phyloP scores from a whole-genome alignment of 2,113 vertebrate genomes.

The Barnardius zonarius region DNA sequence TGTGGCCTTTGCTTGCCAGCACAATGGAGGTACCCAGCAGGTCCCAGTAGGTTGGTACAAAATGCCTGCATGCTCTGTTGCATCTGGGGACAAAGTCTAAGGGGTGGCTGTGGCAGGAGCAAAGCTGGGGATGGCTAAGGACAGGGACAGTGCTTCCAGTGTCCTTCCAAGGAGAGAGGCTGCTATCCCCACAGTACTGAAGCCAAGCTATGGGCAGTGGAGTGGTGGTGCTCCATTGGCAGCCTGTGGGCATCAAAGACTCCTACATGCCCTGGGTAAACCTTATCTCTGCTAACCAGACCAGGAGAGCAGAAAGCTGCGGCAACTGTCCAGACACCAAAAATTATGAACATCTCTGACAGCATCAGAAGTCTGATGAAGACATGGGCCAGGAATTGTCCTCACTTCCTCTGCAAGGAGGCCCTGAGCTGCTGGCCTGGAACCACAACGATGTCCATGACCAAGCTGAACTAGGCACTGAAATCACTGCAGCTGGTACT shows the following conservation, averaged over 20 bases:
- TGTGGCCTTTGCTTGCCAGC: neutral
- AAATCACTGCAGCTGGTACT: neutral
- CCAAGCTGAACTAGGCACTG: neutral
- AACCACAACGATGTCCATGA: neutral
- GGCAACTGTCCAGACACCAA: neutral
- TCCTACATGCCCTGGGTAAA: neutral
- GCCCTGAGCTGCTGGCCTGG: neutral
- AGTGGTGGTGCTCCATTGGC: neutral
- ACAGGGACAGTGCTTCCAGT: neutral
- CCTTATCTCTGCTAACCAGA: neutral
- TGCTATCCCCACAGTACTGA: neutral
- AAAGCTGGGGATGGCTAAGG: neutral
- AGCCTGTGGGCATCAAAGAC: accelerated
- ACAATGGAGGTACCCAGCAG: neutral
- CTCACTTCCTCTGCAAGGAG: neutral
- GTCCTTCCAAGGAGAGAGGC: neutral
- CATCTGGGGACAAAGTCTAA: neutral
- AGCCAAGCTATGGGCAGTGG: neutral
- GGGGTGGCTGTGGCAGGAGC: neutral
- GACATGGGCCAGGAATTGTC: neutral
- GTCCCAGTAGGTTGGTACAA: neutral
- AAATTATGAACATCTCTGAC: neutral
- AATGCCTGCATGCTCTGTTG: accelerated
- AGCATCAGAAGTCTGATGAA: neutral
- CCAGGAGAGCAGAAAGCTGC: neutral